Evolutionary conservation across 23 tunicate species (phyloP), one percentile per base, ranked within the genome.

Genomic region (Oikopleura dioica): DNA sequence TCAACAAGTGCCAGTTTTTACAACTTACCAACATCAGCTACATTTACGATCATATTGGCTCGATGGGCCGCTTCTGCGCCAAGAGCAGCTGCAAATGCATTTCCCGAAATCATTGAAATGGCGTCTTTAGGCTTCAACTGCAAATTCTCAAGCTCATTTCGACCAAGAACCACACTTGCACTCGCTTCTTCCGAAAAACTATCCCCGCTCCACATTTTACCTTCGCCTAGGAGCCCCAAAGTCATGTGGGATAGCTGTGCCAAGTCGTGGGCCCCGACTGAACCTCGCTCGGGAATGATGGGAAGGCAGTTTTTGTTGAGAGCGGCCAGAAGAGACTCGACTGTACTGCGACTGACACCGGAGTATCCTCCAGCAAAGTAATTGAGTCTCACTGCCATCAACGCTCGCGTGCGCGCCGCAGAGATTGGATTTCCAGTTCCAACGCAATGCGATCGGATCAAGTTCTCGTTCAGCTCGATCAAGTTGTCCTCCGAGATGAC

Each of bases 171-270:
- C 28, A 72, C 63, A 1, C 59, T 36, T 1, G 92, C 97, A 50
- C 80, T 80, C 1, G 87, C 80, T 89, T 87, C 82, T n/a, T n/a
- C n/a, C n/a, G n/a, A n/a, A 30, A 89, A 89, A 38, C 87, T 85
- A 23, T 77, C 58, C 1, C 92, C 92, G 0, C 87, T 82, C 97
- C 97, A 91, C 97, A 91, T 91, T 38, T 80, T 77, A 36, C 97
- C 97, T 79, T 91, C 80, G 21, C 97, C 97, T 84, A 82, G 78
- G 37, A 91, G 50, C 9, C 97, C 97, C 1, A 83, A 77, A 16
- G 97, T 89, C 80, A 91, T 35, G 69, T 91, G 97, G 0, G 97
- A 76, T 37, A 91, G 69, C 1, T 89, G 97, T 12, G 97, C 94
- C 16, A 91, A 82, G 55, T 91, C 97, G 1, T 89, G 92, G 21